phyloP scores from a whole-genome alignment of 2,797 vertebrate species.

The Gallinago stenura region DNA sequence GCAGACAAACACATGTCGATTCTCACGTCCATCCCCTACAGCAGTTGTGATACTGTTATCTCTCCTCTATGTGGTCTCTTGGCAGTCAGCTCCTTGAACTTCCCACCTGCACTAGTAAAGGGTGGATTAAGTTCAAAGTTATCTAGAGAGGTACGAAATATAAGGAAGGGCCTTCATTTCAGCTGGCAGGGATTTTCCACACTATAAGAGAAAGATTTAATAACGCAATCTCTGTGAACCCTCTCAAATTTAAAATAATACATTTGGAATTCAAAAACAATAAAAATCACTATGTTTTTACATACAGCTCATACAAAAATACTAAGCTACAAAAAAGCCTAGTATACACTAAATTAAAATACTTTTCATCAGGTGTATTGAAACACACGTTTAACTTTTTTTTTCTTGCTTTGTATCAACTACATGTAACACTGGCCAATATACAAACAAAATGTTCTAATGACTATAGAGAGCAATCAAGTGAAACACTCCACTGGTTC shows the following conservation, averaged over 20 bases:
- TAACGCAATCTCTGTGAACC: background rate
- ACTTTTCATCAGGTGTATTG: background rate
- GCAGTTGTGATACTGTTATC: background rate
- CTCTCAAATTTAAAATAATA: background rate
- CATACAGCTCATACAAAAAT: background rate
- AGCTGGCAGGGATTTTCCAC: background rate
- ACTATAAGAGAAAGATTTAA: background rate
- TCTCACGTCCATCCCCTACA: background rate
- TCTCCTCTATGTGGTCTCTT: background rate
- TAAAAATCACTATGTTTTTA: background rate
- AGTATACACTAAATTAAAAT: background rate
- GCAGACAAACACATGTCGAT: background rate
- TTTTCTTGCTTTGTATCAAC: background rate
- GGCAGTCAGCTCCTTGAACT: slow-evolving; percentile 1
- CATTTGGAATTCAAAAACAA: background rate
- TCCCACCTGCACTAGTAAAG: background rate
- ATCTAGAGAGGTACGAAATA: background rate
- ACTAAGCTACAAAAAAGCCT: background rate
- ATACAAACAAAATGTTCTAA: background rate
- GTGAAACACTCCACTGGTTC: background rate
- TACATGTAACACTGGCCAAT: background rate
- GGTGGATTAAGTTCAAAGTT: background rate
- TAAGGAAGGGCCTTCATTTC: background rate
- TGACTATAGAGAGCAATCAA: background rate
- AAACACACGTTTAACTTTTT: background rate